Evolutionary conservation across 2,113 vertebrate genomes (phyloP).

Genomic region (Brachyistius frenatus): DNA sequence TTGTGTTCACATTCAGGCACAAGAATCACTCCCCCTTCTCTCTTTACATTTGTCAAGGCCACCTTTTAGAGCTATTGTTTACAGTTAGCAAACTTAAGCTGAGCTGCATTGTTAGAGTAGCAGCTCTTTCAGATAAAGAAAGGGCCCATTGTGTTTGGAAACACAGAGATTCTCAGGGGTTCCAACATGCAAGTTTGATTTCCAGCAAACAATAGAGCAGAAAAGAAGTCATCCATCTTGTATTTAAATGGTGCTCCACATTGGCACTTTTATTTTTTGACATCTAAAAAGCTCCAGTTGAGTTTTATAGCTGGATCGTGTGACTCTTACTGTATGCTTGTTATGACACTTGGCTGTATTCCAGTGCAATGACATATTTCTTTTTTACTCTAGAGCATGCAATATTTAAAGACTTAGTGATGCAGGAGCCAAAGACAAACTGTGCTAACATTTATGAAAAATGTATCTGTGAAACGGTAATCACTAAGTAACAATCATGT

Average conservation of each 20-base stretch:
- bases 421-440: constrained; percentile 13
- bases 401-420: constrained; percentile 52
- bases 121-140: constrained; percentile 64
- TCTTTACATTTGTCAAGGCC: constrained; percentile 62
- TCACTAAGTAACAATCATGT: constrained; percentile 12
- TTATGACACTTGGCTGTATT: constrained; percentile 48
- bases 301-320: constrained; percentile 45
- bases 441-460: constrained; percentile 59
- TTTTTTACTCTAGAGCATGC: constrained; percentile 15
- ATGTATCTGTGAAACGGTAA: constrained; percentile 33
- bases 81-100: constrained; percentile 57
- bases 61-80: constrained; percentile 64
- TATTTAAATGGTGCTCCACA: constrained; percentile 42
- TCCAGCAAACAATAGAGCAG: constrained; percentile 39
- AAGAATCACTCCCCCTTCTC: constrained; percentile 38
- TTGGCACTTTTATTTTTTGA: constrained; percentile 31
- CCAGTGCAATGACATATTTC: constrained; percentile 33
- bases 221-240: constrained; percentile 63
- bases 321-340: constrained; percentile 42
- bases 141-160: constrained; percentile 65
- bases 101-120: constrained; percentile 59
- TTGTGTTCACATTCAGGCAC: constrained; percentile 56
- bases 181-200: constrained; percentile 53
- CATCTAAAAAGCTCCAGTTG: constrained; percentile 42
- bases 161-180: constrained; percentile 33